Evolutionary conservation across 2,888 invertebrate genomes (phyloP).

Genomic region (Scaptomyza parva): DNA sequence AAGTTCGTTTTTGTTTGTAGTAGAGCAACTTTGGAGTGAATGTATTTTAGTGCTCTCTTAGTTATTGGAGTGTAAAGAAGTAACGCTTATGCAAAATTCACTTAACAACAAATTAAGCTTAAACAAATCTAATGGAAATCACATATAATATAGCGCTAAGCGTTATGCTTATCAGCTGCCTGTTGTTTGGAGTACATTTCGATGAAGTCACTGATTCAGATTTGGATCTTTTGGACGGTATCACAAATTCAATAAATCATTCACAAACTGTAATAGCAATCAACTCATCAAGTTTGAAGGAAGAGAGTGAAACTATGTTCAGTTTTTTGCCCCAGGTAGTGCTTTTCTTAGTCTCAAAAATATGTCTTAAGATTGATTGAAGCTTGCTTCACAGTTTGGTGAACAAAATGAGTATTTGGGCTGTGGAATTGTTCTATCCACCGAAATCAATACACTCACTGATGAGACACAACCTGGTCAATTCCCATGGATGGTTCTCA

Average conservation of each 20-base stretch:
- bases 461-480: conserved; percentile 7
- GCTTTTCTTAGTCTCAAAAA: no score
- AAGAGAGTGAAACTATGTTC: no score
- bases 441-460: not conserved
- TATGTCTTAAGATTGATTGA: not conserved
- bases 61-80: not conserved
- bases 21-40: not conserved
- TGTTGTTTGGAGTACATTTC: not conserved
- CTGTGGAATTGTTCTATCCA: conserved; percentile 18
- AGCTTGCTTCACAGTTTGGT: not conserved
- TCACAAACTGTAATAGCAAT: no score
- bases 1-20: no score
- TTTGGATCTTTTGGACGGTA: no score
- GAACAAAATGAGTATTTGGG: not conserved
- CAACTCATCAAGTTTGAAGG: no score
- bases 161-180: not conserved
- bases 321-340: no score
- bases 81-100: no score
- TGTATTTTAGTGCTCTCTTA: not conserved
- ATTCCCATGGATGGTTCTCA: conserved; percentile 38
- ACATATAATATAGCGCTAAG: not conserved
- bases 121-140: not conserved
- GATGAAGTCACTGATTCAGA: no score
- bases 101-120: no score
- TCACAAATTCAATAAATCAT: no score